A percentile compares a stretch with the other conserved stretches of the same genome.
Conservation (phyloP, 2,113 vertebrate species). For the Nestor notabilis region DNA sequence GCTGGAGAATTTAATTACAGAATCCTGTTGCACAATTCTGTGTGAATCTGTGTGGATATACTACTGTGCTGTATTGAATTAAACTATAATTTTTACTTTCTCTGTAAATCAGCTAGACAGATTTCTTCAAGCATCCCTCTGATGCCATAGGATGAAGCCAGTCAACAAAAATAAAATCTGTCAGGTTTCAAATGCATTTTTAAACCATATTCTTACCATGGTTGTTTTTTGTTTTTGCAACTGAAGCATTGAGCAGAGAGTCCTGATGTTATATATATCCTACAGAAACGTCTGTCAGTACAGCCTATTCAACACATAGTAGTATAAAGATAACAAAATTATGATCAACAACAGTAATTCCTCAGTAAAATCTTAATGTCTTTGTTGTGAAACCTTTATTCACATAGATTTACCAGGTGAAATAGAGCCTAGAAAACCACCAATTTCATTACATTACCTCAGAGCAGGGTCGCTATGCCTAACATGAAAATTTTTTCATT, state of each 20-base stretch:
- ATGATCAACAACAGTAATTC: background rate
- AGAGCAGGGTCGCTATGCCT: background rate
- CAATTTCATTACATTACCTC: background rate
- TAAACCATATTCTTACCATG: background rate
- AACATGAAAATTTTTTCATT: background rate
- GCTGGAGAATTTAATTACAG: background rate
- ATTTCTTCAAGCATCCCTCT: background rate
- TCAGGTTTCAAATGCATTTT: background rate
- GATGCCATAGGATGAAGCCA: background rate
- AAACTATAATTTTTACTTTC: background rate
- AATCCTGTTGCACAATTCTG: background rate
- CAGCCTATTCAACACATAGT: background rate
- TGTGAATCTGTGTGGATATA: background rate
- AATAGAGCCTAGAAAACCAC: background rate
- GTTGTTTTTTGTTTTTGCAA: background rate
- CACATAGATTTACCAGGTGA: background rate
- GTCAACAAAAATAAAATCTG: background rate
- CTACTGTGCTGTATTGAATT: background rate
- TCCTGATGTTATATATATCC: background rate
- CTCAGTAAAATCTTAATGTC: background rate
- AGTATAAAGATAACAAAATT: background rate
- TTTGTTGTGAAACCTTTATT: background rate
- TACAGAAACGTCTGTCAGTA: background rate
- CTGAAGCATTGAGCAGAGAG: background rate
- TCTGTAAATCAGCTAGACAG: background rate